A percentile compares a stretch with the other conserved stretches of the same genome.
Conservation (phyloP, 1,140 invertebrate species). For the Drosophila varians region DNA sequence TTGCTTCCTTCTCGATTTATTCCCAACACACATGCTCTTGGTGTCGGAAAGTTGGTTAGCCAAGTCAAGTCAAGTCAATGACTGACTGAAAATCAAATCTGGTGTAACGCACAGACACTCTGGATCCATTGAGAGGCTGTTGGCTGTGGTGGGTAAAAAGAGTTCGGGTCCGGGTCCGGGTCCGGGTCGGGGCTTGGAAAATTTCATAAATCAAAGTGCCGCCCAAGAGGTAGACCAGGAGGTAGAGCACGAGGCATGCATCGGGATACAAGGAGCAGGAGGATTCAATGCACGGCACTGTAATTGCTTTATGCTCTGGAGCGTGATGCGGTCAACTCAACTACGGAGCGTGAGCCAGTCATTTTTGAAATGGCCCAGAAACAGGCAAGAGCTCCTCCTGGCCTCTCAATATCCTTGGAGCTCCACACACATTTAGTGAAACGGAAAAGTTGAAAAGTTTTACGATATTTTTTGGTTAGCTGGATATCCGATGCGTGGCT, state of each 20-base stretch:
- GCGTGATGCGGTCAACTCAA: slow-evolving; percentile 77
- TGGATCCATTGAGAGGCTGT: slow-evolving; percentile 10
- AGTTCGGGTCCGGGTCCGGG: slow-evolving; percentile 12
- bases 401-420: not conserved
- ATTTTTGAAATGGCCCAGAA: slow-evolving; percentile 63
- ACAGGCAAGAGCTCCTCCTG: not conserved
- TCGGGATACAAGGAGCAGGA: slow-evolving; percentile 13
- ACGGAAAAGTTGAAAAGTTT: slow-evolving; percentile 71
- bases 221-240: slow-evolving; percentile 1
- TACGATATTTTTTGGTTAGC: slow-evolving; percentile 64
- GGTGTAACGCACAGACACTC: not conserved
- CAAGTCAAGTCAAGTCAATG: slow-evolving; percentile 38
- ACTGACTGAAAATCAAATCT: slow-evolving; percentile 50
- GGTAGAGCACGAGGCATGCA: slow-evolving; percentile 1
- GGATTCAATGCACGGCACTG: slow-evolving; percentile 69
- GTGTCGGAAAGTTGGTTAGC: slow-evolving; percentile 39
- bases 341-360: slow-evolving; percentile 69
- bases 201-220: slow-evolving; percentile 75
- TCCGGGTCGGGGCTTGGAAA: slow-evolving; percentile 26
- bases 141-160: slow-evolving; percentile 12
- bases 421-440: slow-evolving; percentile 12
- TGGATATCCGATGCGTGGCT: slow-evolving; percentile 56
- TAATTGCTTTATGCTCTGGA: slow-evolving; percentile 78
- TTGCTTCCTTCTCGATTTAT: not conserved
- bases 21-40: slow-evolving; percentile 8